Evolutionary conservation across 2,113 vertebrate genomes (phyloP).

Genomic region (Varanus komodoensis): DNA sequence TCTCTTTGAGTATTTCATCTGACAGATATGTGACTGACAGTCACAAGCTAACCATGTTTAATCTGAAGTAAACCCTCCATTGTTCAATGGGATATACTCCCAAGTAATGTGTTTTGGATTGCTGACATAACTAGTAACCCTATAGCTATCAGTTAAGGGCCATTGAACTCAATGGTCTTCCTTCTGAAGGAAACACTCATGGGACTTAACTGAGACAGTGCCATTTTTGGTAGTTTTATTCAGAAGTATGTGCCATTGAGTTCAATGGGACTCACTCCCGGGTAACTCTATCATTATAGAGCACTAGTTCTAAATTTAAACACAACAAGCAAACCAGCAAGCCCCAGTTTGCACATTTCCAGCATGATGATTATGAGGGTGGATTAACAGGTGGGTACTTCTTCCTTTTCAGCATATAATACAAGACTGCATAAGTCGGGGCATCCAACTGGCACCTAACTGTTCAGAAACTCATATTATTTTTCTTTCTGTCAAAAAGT

Average conservation of each 20-base stretch:
- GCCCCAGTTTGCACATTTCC: background rate
- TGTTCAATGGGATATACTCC: background rate
- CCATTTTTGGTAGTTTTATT: too few relatives aligned
- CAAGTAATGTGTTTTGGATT: background rate
- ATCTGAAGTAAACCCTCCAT: background rate
- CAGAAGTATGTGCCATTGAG: background rate
- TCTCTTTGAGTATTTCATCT: background rate
- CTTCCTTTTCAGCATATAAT: background rate
- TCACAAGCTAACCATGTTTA: background rate
- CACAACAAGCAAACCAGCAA: background rate
- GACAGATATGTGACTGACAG: background rate
- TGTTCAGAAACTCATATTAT: background rate
- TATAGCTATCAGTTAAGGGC: too few relatives aligned
- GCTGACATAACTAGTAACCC: too few relatives aligned
- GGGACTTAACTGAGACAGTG: too few relatives aligned
- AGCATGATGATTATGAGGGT: background rate
- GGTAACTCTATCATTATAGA: background rate
- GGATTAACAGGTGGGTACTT: background rate
- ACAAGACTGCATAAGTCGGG: background rate
- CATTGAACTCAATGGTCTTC: too few relatives aligned
- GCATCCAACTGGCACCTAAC: background rate
- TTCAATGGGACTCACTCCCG: background rate
- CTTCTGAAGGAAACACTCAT: too few relatives aligned
- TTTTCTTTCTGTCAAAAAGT: background rate
- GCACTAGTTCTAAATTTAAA: background rate